Base-by-base conservation (phyloP, 1,140 invertebrate species). In the Hydropsyche tenuis region DNA sequence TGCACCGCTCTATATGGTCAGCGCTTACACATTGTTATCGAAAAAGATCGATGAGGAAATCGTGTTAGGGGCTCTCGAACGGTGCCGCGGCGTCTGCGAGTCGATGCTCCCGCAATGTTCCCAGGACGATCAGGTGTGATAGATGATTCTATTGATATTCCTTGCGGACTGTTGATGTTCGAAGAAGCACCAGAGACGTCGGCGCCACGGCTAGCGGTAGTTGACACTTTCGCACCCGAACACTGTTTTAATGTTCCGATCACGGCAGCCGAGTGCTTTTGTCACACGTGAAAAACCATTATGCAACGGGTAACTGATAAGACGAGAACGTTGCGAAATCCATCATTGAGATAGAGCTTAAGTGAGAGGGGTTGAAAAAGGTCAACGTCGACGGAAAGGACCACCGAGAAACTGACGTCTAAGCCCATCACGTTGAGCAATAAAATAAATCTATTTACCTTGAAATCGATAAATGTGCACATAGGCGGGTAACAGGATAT, bases 141-240 rank as follows among this genome's bases (percentile, higher is more conserved):
- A 23, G 65, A 68, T 68, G 43, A n/a, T 42, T 18, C 9, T 48
- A 68, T 68, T 68, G 65, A 48, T 68, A 68, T 68, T 45, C 65
- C 23, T 27, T 0, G 42, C 65, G 65, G 1, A 43, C 22, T 16
- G 14, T 45, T 43, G 65, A 60, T 25, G 20, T 42, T 64, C 65
- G 45, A n/a, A 68, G 65, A 68, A 68, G 23, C 43, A 20, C 3
- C 37, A 68, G 65, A n/a, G 42, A 27, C 45, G 22, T 65, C 48
- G 68, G 68, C 68, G 68, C 68, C 68, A 1, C 48, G 7, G 48
- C 68, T 70, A 70, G 68, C 68, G 68, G 68, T 70, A 70, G 68
- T 70, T 70, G 68, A 70, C 68, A 70, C 48, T 70, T 69, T 53
- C 65, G 65, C 65, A 68, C 63, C 30, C 30, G 23, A 16, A 48